Base-by-base conservation (phyloP, 2,888 invertebrate genomes). In the Trachelus stipa region DNA sequence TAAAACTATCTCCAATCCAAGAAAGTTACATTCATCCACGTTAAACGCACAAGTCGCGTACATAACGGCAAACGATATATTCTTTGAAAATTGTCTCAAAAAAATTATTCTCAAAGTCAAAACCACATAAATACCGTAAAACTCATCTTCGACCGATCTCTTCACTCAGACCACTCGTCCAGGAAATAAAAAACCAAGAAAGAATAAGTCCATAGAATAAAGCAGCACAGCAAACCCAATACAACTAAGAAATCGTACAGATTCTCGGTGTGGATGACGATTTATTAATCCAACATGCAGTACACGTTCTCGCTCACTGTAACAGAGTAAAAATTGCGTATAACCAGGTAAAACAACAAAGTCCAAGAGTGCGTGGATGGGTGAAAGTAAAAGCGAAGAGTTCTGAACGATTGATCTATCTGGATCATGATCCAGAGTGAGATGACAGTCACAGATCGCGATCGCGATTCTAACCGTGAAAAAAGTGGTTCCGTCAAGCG, bases 401-500 rank as follows among this genome's bases (percentile, higher is more conserved):
- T 56, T 56, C 56, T 56, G 2, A 56, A 56, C 15, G 23, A 9
- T 56, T 2, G 23, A 56, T 23, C 23, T 23, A 56, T 23, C 56
- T 56, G 9, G 56, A 56, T 56, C 56, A 23, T 2, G 56, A 56
- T 56, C 56, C 9, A 23, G 23, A 56, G 56, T 56, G 6, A 6
- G 56, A 56, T 3, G 56, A 56, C 9, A 56, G 23, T 23, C 23
- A 56, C 9, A 23, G 40, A 56, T 56, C 56, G 56, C 40, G 15
- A 40, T 40, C 15, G 4, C 9, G 56, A 9, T 56, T 23, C 6
- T 56, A 56, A 15, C 56, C 56, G 56, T 23, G 56, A 69, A 69
- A 68, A 77, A 77, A 77, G 77, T 73, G 73, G 35, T 37, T 73
- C 77, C 77, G 74, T 77, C 74, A 77, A 74, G 73, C 73, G 73